Conservation (phyloP, 1,140 invertebrate species). For the Cryptotermes secundus region DNA sequence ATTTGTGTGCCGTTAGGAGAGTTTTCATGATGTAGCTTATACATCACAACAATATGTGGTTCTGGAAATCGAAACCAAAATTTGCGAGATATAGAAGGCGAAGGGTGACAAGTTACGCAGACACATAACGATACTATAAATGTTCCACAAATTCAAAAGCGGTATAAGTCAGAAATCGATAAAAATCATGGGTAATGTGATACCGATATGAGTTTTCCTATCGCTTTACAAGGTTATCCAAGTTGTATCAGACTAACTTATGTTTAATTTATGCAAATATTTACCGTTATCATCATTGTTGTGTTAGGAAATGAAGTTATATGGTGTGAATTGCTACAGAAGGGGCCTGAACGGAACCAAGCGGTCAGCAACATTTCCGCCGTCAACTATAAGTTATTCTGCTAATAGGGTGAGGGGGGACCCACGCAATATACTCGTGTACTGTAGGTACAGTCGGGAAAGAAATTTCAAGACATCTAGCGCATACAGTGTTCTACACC, state of each 20-base stretch:
- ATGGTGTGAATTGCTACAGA: neutral
- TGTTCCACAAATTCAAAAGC: no score
- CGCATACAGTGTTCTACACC: neutral
- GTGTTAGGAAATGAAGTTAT: constrained; percentile 16
- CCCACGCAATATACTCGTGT: neutral
- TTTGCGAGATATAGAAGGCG: no score
- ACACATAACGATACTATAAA: no score
- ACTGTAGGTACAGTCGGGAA: neutral
- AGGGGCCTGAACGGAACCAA: neutral
- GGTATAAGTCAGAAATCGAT: no score
- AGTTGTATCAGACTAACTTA: neutral
- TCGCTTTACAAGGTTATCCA: no score
- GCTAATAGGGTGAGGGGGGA: neutral
- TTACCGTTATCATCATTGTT: neutral
- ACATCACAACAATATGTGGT: no score
- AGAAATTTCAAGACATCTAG: neutral
- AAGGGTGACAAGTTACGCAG: no score
- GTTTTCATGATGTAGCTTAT: no score
- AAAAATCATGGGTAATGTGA: neutral
- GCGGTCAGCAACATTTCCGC: neutral
- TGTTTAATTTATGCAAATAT: neutral
- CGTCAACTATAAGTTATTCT: neutral
- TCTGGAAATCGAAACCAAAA: no score
- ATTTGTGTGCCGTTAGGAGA: no score
- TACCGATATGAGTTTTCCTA: neutral